These are phyloP conservation scores for Pollicipes pollicipes DNA, from an alignment of 1,140 invertebrate genomes.

Conservation along the genomic window DNA sequence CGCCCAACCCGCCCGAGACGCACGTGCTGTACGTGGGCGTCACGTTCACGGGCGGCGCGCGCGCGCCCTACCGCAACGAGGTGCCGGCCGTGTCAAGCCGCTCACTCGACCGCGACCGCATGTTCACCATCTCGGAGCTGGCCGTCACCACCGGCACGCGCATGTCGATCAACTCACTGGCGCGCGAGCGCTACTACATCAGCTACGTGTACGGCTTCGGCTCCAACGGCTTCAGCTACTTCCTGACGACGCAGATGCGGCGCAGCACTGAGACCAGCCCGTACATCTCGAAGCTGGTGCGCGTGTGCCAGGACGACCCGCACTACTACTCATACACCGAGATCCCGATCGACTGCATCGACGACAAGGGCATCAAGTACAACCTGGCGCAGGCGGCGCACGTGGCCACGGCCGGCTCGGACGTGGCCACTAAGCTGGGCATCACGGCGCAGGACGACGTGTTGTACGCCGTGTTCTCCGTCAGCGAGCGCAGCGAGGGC, in stretches of 20 bases:
- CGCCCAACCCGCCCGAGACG: slow-evolving; percentile 49
- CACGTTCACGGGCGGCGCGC: slow-evolving; percentile 53
- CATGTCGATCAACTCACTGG: slow-evolving; percentile 75
- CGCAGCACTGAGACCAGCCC: slow-evolving; percentile 41
- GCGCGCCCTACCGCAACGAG: slow-evolving; percentile 73
- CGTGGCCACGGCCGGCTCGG: slow-evolving; percentile 77
- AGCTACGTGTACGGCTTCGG: slow-evolving; percentile 91
- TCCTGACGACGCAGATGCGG: slow-evolving; percentile 82
- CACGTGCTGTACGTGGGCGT: slow-evolving; percentile 88
- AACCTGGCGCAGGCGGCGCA: slow-evolving; percentile 86
- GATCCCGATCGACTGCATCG: slow-evolving; percentile 83
- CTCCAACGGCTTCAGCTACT: slow-evolving; percentile 90
- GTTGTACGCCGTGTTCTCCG: slow-evolving; percentile 80
- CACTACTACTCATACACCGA: slow-evolving; percentile 97
- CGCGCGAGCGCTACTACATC: slow-evolving; percentile 82
- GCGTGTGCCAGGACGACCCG: slow-evolving; percentile 88
- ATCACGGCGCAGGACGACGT: slow-evolving; percentile 86
- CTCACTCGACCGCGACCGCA: slow-evolving; percentile 64
- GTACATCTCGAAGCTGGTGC: slow-evolving; percentile 82
- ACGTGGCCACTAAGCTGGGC: slow-evolving; percentile 69
- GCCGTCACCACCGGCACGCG: slow-evolving; percentile 82
- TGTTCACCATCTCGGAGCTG: slow-evolving; percentile 75
- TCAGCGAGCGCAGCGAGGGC: slow-evolving; percentile 33
- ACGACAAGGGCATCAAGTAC: slow-evolving; percentile 50
- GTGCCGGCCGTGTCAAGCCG: slow-evolving; percentile 85